These are phyloP conservation scores for Apis florea DNA, from an alignment of 1,140 invertebrate genomes.

Conservation along the genomic window DNA sequence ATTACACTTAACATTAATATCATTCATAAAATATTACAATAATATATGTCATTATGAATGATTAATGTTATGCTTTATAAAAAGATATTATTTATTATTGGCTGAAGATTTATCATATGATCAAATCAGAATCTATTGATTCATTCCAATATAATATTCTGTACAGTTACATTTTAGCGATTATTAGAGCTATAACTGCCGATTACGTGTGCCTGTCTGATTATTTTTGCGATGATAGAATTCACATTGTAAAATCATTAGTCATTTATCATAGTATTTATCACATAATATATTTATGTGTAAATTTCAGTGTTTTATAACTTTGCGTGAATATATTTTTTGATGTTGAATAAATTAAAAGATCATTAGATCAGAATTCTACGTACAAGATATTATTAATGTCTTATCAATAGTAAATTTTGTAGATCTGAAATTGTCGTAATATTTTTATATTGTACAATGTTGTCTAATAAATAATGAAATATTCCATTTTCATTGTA, in stretches of 20 bases:
- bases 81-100: conserved; percentile 28
- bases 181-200: conserved; percentile 35
- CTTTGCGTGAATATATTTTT: conserved; percentile 22
- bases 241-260: conserved; percentile 17
- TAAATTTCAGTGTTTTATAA: conserved; percentile 18
- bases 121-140: conserved; percentile 54
- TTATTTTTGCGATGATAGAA: conserved; percentile 20
- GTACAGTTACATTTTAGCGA: conserved; percentile 12
- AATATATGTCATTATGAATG: conserved; percentile 7
- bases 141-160: conserved; percentile 25
- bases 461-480: conserved; percentile 37
- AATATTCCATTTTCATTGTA: conserved; percentile 25
- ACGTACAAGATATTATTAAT: conserved; percentile 14
- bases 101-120: conserved; percentile 56
- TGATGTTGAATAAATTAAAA: conserved; percentile 4
- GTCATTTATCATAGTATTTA: conserved; percentile 1
- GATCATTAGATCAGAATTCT: conserved; percentile 8
- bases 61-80: not conserved
- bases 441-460: conserved; percentile 50
- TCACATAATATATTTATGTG: conserved; percentile 8
- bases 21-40: not conserved
- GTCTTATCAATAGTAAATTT: conserved; percentile 24
- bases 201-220: conserved; percentile 10
- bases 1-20: not conserved
- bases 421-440: conserved; percentile 36